Base-by-base conservation (phyloP, 1,140 invertebrate species). In the Calliphora vicina region DNA sequence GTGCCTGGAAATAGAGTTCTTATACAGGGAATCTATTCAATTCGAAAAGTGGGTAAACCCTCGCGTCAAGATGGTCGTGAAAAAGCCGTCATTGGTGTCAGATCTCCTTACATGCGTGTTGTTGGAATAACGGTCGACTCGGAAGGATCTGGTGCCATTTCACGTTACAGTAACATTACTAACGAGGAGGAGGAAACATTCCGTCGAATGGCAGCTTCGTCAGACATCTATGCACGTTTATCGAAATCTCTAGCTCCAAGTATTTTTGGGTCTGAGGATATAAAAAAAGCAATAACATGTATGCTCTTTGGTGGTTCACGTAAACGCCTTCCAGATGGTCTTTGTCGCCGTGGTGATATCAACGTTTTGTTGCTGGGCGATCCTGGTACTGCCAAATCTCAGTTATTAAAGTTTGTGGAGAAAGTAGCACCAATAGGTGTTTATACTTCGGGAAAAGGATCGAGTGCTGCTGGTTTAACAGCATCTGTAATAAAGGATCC, bases 381-480 rank as follows among this genome's bases (percentile, higher is more conserved):
- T 93, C 99, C 99, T 29, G 99, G 99, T 88, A 99, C 99, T 6
- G 99, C 99, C 9, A 99, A 99, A 90, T 99, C 97, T 23, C 99
- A 99, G 89, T 91, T 99, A 42, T 91, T 99, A 0, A 99, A 99
- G 91, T 99, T 99, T 91, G 98, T 99, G 2, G 98, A 99, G 91
- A 95, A 95, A 88, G 97, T 98, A 9, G 94, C 99, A 0, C 99
- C 99, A 0, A 97, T 99, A 87, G 98, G 95, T 15, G 96, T 99
- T 6, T 99, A 99, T 88, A 99, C 99, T 0, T 99, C 98, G 0
- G 99, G 99, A 2, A 99, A 99, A 93, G 99, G 99, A 0, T 99
- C 97, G 83, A 99, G 97, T 88, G 99, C 99, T 80, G 99, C 99
- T 85, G 99, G 99, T 93, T 93, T 99, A 12, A 99, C 99, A 73